Conservation (phyloP, 2,797 vertebrate species). For the Falco biarmicus region DNA sequence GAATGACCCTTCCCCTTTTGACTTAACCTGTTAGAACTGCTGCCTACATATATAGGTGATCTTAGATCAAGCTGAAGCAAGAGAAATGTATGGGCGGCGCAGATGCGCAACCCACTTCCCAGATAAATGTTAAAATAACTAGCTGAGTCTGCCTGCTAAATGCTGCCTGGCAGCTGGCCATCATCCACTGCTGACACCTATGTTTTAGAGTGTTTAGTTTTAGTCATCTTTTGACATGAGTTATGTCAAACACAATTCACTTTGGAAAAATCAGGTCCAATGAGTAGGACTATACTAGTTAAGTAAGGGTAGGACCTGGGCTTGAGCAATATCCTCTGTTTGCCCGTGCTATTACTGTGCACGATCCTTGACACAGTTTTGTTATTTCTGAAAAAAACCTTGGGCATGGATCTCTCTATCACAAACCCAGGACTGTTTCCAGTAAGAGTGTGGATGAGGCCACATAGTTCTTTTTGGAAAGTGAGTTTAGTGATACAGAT, state of each 20-base stretch:
- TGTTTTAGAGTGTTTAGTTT: neutral
- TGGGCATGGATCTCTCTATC: neutral
- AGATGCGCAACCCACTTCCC: neutral
- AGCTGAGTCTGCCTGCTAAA: neutral
- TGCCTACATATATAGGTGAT: neutral
- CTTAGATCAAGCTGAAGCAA: neutral
- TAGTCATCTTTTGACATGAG: neutral
- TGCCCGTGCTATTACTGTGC: neutral
- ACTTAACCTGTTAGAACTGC: neutral
- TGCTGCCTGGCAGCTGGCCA: neutral
- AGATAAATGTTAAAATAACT: neutral
- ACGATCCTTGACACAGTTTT: neutral
- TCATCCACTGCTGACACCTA: neutral
- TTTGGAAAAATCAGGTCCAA: neutral
- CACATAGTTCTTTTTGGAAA: neutral
- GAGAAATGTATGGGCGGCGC: neutral
- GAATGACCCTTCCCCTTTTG: neutral
- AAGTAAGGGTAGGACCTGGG: neutral
- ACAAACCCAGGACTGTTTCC: neutral
- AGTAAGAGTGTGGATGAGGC: neutral
- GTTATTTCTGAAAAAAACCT: neutral
- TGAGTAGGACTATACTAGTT: neutral
- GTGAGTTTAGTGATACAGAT: neutral
- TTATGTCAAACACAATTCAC: neutral
- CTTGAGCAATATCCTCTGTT: neutral